Conservation (phyloP, 1,140 invertebrate species). For the Orussus abietinus region DNA sequence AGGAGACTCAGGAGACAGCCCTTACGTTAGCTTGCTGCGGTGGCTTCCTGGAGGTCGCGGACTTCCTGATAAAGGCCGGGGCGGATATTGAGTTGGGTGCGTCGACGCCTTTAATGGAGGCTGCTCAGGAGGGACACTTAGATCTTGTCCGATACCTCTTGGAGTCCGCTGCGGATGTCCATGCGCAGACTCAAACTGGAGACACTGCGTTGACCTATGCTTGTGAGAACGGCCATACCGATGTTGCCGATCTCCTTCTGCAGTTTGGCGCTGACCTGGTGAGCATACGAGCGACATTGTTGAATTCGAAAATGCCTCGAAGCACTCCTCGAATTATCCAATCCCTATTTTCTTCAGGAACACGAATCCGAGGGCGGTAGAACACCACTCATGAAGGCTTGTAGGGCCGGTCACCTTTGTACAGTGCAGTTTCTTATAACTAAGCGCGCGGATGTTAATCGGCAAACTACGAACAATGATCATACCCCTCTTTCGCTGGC, state of each 20-base stretch:
- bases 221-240: constrained; percentile 93
- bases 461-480: constrained; percentile 95
- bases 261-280: constrained; percentile 85
- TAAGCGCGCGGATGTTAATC: constrained; percentile 90
- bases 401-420: constrained; percentile 95
- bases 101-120: constrained; percentile 97
- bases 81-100: constrained; percentile 94
- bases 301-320: not conserved
- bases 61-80: constrained; percentile 92
- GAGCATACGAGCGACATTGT: constrained; percentile 29
- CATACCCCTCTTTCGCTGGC: constrained; percentile 97
- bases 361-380: constrained; percentile 91
- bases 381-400: constrained; percentile 98
- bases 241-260: constrained; percentile 86
- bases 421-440: constrained; percentile 95
- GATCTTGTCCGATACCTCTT: constrained; percentile 88
- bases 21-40: constrained; percentile 95
- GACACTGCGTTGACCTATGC: constrained; percentile 98
- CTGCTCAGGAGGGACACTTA: constrained; percentile 93
- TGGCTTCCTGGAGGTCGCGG: constrained; percentile 95
- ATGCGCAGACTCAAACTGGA: constrained; percentile 89
- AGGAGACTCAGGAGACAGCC: constrained; percentile 97
- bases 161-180: constrained; percentile 82
- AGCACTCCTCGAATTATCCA: too few relatives aligned
- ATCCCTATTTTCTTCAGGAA: constrained; percentile 58